Base-by-base conservation (phyloP, 2,113 vertebrate genomes). In the Leiothrix lutea region DNA sequence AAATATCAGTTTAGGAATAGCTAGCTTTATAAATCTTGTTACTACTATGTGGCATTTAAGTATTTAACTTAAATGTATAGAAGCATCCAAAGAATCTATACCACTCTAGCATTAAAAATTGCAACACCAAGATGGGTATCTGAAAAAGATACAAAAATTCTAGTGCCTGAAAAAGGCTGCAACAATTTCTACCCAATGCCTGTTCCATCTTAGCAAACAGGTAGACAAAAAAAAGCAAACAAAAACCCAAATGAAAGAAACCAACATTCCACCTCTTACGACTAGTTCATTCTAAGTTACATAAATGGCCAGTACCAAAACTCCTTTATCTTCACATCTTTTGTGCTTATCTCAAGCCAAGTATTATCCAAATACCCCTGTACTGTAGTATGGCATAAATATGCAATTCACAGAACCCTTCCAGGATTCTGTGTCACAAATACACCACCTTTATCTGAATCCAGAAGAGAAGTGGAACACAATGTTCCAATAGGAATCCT, bases 241-340 rank as follows among this genome's bases (percentile, higher is more conserved):
- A n/a, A 21, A 74, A 38, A 17, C 13, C 4, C 3, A 38, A 54
- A 48, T 1, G 6, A 62, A 29, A 80, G 40, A 80, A 80, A n/a
- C 1, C 11, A 53, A 5, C 14, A 60, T 29, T 31, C 10, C 3
- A 26, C 1, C 14, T 42, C 33, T 57, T 21, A 80, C 2, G 2
- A 5, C 50, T 23, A 53, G 2, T 23, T 83, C 8, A 40, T 51
- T 86, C 3, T 31, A 38, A 54, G 28, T 47, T 18, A 61, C 7
- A 66, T 22, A 77, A 80, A 45, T 5, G 24, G 26, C 14, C 51
- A 77, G 20, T 25, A 62, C 17, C 31, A 81, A 92, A 40, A 61
- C 7, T n/a, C n/a, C 26, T 80, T 47, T 40, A 47, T 58, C 36
- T 88, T 74, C 44, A 82, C 38, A 74, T 7, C 29, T 74, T 70